These are phyloP conservation scores for Polyommatus iphigenia DNA, from an alignment of 2,888 invertebrate genomes.

Conservation along the genomic window DNA sequence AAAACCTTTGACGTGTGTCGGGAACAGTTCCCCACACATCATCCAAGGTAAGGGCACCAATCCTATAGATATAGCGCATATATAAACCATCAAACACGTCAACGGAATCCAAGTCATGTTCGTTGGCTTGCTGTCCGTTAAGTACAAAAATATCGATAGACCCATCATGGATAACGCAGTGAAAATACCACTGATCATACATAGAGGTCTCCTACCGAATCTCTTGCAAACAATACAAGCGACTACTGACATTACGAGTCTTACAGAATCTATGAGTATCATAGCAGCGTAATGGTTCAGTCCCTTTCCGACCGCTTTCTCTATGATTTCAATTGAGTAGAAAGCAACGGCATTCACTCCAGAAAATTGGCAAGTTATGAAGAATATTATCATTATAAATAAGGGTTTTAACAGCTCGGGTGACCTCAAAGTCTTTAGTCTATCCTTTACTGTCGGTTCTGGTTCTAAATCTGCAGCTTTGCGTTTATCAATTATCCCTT, in stretches of 20 bases:
- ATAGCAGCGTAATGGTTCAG: constrained; percentile 84
- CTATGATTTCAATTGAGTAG: constrained; percentile 85
- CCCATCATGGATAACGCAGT: constrained; percentile 81
- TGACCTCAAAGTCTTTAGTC: constrained; percentile 58
- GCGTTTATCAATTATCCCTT: constrained; percentile 68
- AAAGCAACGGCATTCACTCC: constrained; percentile 87
- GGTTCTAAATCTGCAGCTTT: constrained; percentile 60
- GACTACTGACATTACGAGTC: constrained; percentile 81
- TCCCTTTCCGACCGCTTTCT: constrained; percentile 77
- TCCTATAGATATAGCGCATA: constrained; percentile 81
- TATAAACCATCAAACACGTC: constrained; percentile 78
- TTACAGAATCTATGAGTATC: constrained; percentile 82
- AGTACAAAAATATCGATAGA: constrained; percentile 72
- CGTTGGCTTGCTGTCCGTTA: constrained; percentile 52
- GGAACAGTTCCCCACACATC: constrained; percentile 87
- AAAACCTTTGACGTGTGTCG: constrained; percentile 81
- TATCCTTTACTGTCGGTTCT: constrained; percentile 55
- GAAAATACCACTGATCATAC: constrained; percentile 82
- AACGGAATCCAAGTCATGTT: constrained; percentile 75
- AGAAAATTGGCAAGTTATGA: constrained; percentile 84
- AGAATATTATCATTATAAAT: constrained; percentile 82
- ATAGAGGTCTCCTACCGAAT: constrained; percentile 83
- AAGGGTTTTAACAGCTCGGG: constrained; percentile 81
- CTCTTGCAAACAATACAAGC: constrained; percentile 82
- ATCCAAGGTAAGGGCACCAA: constrained; percentile 86